Base-by-base conservation (phyloP, 2,113 vertebrate species). In the Ammospiza caudacuta region DNA sequence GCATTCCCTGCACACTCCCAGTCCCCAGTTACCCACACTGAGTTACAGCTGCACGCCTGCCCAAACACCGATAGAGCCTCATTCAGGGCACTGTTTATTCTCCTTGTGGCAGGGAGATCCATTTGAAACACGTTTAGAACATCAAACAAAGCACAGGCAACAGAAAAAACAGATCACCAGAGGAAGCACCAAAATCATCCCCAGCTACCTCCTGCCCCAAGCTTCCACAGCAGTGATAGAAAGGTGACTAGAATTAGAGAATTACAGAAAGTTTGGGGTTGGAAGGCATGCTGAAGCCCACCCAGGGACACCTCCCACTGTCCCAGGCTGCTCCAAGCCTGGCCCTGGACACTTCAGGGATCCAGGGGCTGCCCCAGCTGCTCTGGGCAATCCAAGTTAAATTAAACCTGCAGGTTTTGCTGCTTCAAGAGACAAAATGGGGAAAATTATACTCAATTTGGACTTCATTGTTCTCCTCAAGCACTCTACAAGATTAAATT, bases 11-110 rank as follows among this genome's bases (percentile, higher is more conserved):
- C 59, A 44, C 1, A 20, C n/a, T 57, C 84, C 58, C 75, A 12
- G 0, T 0, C 3, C 18, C 24, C 0, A 0, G 31, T 1, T 31
- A 3, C 1, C 61, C 75, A 47, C 20, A 2, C 9, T 59, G 20
- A 24, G 6, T 2, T 43, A 43, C 41, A 43, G 35, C 10, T 78
- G 41, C 8, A 39, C 75, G 19, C 66, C 82, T 96, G 89, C 14
- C 89, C 9, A 89, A 94, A 91, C 31, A 89, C 68, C 33, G 92
- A 91, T 27, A 91, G 51, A 46, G 64, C 21, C 5, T 61, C 17
- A 4, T 41, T 29, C 10, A 27, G 39, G 29, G 49, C 66, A 20
- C 3, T 82, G 86, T 89, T 95, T 91, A 3, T 29, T 83, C 92
- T 87, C 61, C 76, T 72, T 29, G 33, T 6, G 12, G 62, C 51